Base-by-base conservation (phyloP, 1,140 invertebrate genomes). In the Aphelenchoides avenae region DNA sequence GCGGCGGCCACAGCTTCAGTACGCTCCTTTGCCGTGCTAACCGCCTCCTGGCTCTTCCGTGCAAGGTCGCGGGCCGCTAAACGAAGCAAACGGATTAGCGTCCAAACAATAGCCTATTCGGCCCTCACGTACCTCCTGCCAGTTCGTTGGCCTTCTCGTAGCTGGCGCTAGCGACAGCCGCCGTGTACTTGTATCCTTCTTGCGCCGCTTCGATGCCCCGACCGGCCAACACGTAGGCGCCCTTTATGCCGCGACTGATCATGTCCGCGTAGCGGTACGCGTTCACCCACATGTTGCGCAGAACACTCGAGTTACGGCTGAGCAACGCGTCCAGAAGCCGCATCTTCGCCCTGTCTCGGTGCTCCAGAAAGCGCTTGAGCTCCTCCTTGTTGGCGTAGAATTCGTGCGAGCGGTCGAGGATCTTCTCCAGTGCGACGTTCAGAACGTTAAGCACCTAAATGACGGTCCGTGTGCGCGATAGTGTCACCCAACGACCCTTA, bases 311-410 rank as follows among this genome's bases (percentile, higher is more conserved):
- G 13, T 55, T 55, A 24, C 42, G 18, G 7, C 31, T 24, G 3
- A 55, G 24, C 52, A 55, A 22, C 2, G 52, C 52, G 31, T 55
- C 52, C 3, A 55, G 37, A 1, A 55, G 26, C 20, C 37, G 52
- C 37, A 29, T 53, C 26, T 55, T 55, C 5, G 52, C 52, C 27
- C 30, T 24, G 18, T 29, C 52, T 6, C 52, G 48, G 24, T 55
- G 33, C 22, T 29, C 33, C n/a, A 55, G 20, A 34, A 55, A 55
- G 5, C 27, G 11, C 3, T 36, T 39, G 9, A 55, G 26, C 30
- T 55, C 52, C 40, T 55, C 43, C 34, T 49, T 49, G 24, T 55
- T 49, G 13, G 24, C 13, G 22, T 55, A 55, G 37, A 55, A 55
- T 27, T 55, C 52, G 0, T 30, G 13, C 13, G 52, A 42, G 5